phyloP scores from a whole-genome alignment of 2,113 vertebrate species.

The Dicrurus megarhynchus region DNA sequence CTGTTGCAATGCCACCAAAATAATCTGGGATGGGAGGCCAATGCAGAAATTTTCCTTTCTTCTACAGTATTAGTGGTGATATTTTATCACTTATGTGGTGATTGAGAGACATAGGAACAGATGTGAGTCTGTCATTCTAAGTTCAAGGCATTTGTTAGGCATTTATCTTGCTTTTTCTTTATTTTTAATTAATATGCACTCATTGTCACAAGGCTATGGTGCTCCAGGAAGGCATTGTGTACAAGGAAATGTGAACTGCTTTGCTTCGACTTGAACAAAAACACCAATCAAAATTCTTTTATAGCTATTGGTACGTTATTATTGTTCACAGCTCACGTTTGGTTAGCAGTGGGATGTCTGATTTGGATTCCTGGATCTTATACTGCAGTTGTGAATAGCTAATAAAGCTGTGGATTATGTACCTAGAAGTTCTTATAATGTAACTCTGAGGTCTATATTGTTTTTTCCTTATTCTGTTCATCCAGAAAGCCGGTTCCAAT shows the following conservation, averaged over 20 bases:
- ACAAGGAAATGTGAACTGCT: neutral
- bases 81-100: neutral
- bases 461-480: neutral
- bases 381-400: neutral
- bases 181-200: neutral
- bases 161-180: neutral
- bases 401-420: neutral
- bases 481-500: neutral
- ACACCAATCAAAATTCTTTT: neutral
- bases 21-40: neutral
- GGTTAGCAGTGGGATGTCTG: neutral
- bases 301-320: neutral
- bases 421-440: neutral
- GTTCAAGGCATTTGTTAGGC: neutral
- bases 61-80: neutral
- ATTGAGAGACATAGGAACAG: neutral
- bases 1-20: neutral
- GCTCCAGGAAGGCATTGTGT: neutral
- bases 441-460: neutral
- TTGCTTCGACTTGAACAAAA: neutral
- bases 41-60: neutral
- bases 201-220: neutral
- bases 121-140: neutral
- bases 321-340: neutral
- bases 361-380: neutral